These are phyloP conservation scores for Drosophila kanapiae DNA, from an alignment of 1,140 invertebrate genomes.

Conservation along the genomic window DNA sequence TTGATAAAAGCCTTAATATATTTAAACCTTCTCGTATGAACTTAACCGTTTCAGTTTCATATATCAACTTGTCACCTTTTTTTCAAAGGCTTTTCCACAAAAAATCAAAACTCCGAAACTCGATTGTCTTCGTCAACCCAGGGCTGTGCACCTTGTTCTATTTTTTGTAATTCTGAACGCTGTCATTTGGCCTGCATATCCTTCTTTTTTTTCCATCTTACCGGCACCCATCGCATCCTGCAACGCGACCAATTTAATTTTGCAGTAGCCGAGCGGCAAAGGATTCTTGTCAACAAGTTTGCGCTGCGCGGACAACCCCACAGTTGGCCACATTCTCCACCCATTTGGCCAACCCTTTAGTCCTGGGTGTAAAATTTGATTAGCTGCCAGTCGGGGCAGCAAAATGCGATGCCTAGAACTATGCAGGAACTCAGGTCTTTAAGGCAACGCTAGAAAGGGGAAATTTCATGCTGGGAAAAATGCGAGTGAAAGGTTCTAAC, in stretches of 20 bases:
- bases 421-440: not conserved
- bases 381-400: constrained; percentile 26
- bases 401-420: constrained; percentile 14
- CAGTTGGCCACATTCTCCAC: not conserved
- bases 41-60: not conserved
- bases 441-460: not conserved
- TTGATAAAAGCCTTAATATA: too few relatives aligned
- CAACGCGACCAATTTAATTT: constrained; percentile 32
- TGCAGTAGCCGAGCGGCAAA: not conserved
- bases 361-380: constrained; percentile 53
- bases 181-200: constrained; percentile 9
- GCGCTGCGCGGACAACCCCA: constrained; percentile 7
- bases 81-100: not conserved
- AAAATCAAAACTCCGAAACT: constrained; percentile 33
- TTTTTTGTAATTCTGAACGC: constrained; percentile 36
- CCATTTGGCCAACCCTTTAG: constrained; percentile 5
- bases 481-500: not conserved
- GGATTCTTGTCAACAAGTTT: constrained; percentile 52
- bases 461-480: not conserved
- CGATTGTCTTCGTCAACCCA: constrained; percentile 8
- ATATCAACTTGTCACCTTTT: not conserved
- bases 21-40: too few relatives aligned
- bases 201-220: constrained; percentile 1
- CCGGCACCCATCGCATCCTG: constrained; percentile 16
- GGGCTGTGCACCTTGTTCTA: not conserved